Base-by-base conservation (phyloP, 2,888 invertebrate genomes). In the Amphipoea lucens region DNA sequence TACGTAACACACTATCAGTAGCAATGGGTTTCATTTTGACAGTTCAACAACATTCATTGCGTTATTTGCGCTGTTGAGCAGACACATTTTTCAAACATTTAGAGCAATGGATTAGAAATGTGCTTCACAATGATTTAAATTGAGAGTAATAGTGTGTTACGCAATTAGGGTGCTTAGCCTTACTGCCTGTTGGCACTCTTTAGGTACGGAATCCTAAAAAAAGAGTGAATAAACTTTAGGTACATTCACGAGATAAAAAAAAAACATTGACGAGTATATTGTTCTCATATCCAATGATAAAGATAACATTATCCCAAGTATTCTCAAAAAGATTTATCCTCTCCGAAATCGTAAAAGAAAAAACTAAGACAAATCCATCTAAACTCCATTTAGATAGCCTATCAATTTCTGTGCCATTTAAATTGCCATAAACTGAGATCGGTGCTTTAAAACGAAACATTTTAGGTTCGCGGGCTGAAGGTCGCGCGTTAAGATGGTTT, bases 331-430 rank as follows among this genome's bases (percentile, higher is more conserved):
- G 74, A 72, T 85, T 62, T 63, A 82, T 84, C 48, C 11, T 42
- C 63, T 36, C 63, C 42, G 69, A 68, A 67, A 82, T 82, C 74
- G 71, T 73, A 80, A 79, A 88, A 84, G 63, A 82, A 84, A 84
- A 82, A 83, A 65, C 66, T 79, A 42, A 87, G 40, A 76, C 81
- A 82, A 80, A 86, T 88, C 79, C 80, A 75, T 83, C 68, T 71
- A 63, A 87, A 82, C 78, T 82, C 79, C 75, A 88, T 87, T 86
- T 74, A 83, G 83, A 86, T 86, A 86, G 86, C 82, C 87, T 84
- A 88, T 87, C 87, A 88, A 89, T 89, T 89, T 89, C 79, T 84
- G 70, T 80, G 71, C 84, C 86, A 88, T 87, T 87, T 84, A 86
- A 85, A 84, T 86, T 72, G 86, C 84, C 54, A 82, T 89, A 88